phyloP scores from a whole-genome alignment of 2,888 invertebrate species.

The Parascotia fuliginaria region DNA sequence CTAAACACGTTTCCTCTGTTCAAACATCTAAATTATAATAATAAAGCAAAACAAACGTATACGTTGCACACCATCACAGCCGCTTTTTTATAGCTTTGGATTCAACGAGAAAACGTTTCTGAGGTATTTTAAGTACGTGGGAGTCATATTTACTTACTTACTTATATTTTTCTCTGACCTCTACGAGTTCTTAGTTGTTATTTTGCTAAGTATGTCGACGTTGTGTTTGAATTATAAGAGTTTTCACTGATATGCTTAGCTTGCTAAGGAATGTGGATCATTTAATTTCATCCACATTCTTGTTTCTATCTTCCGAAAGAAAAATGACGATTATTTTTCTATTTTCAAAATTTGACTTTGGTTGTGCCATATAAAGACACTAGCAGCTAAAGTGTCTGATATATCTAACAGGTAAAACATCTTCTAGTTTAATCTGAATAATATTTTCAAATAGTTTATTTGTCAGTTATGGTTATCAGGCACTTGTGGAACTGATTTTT shows the following conservation, averaged over 20 bases:
- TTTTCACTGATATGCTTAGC: not conserved
- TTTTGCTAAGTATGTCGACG: slow-evolving; percentile 20
- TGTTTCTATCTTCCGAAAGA: too few species aligned
- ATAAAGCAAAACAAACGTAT: slow-evolving; percentile 20
- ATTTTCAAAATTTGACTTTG: too few species aligned
- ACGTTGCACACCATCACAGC: slow-evolving; percentile 14
- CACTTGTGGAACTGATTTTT: too few species aligned
- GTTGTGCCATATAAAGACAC: too few species aligned
- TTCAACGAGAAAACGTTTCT: not conserved
- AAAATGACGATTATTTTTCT: too few species aligned
- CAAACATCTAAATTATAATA: slow-evolving; percentile 29
- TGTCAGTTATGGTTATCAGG: too few species aligned
- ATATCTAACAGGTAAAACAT: too few species aligned
- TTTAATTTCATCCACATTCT: too few species aligned
- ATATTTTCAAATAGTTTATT: too few species aligned
- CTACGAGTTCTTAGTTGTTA: slow-evolving; percentile 1
- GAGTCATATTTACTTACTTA: slow-evolving; percentile 3
- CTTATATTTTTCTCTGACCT: slow-evolving; percentile 9
- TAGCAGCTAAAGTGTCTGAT: too few species aligned
- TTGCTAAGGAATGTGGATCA: too few species aligned
- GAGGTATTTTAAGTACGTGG: slow-evolving; percentile 2
- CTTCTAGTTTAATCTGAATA: too few species aligned
- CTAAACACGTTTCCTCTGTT: slow-evolving; percentile 17
- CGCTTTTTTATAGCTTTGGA: slow-evolving; percentile 20
- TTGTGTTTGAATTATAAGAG: slow-evolving; percentile 7